phyloP scores from a whole-genome alignment of 1,140 invertebrate genomes.

The Dinoponera quadriceps region DNA sequence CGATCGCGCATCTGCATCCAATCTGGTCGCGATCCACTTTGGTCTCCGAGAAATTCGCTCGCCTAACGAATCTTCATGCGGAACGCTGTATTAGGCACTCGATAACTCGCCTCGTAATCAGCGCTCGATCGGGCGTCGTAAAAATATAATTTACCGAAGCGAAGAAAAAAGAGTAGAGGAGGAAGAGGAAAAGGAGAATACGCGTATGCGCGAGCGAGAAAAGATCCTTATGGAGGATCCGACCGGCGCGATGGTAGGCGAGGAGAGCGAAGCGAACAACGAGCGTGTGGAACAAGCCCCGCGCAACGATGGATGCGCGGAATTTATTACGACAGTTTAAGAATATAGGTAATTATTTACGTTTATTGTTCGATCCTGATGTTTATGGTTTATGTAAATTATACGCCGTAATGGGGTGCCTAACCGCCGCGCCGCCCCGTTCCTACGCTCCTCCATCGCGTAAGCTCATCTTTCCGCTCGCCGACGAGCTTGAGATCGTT shows the following conservation, averaged over 20 bases:
- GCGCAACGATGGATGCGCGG: slow-evolving; percentile 64
- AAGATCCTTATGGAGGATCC: slow-evolving; percentile 32
- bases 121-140: slow-evolving; percentile 52
- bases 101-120: slow-evolving; percentile 67
- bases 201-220: slow-evolving; percentile 17
- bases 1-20: not conserved
- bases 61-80: not conserved
- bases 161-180: slow-evolving; percentile 5
- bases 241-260: slow-evolving; percentile 10
- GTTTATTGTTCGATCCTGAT: slow-evolving; percentile 77
- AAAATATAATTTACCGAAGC: slow-evolving; percentile 68
- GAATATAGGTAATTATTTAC: slow-evolving; percentile 78
- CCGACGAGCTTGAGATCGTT: slow-evolving; percentile 33
- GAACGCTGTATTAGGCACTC: slow-evolving; percentile 40
- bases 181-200: not conserved
- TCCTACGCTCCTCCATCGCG: slow-evolving; percentile 15
- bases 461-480: slow-evolving; percentile 60
- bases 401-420: slow-evolving; percentile 68
- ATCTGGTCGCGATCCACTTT: slow-evolving; percentile 30
- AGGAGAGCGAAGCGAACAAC: slow-evolving; percentile 28
- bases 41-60: slow-evolving; percentile 8
- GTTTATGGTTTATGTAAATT: slow-evolving; percentile 79
- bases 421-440: slow-evolving; percentile 6
- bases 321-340: slow-evolving; percentile 79
- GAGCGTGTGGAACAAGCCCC: slow-evolving; percentile 32